A percentile compares a stretch with the other conserved stretches of the same genome.
Conservation (phyloP, 2,888 invertebrate species). For the Brachyptera putata region DNA sequence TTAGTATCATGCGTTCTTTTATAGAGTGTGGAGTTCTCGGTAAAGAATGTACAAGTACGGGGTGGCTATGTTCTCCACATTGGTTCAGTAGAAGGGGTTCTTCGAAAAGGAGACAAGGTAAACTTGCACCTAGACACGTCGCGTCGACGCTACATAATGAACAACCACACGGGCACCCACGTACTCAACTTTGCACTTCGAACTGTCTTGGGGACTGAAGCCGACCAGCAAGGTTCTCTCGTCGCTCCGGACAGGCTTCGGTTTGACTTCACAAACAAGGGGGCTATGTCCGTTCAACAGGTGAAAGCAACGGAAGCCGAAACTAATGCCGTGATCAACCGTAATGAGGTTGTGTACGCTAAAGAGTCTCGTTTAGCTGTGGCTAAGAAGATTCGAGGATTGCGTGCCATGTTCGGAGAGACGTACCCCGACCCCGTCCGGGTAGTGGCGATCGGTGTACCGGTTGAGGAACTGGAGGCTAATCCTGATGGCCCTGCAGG, state of each 20-base stretch:
- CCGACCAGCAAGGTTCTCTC: constrained; percentile 94
- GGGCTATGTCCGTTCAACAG: constrained; percentile 83
- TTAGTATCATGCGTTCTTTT: constrained; percentile 13
- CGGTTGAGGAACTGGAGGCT: constrained; percentile 81
- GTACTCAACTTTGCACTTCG: constrained; percentile 91
- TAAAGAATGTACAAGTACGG: constrained; percentile 89
- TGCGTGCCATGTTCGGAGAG: constrained; percentile 98
- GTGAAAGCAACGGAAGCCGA: constrained; percentile 80
- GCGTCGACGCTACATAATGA: constrained; percentile 91
- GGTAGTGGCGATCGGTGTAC: constrained; percentile 89
- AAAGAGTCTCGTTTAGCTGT: constrained; percentile 76
- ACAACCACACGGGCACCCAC: constrained; percentile 98
- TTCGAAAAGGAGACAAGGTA: constrained; percentile 82
- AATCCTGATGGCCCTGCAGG: constrained; percentile 80
- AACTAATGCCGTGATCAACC: constrained; percentile 69
- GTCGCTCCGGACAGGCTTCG: constrained; percentile 95
- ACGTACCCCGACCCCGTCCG: constrained; percentile 96
- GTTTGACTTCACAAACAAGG: constrained; percentile 94
- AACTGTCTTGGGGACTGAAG: constrained; percentile 82
- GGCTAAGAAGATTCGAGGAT: constrained; percentile 87
- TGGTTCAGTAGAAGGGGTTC: constrained; percentile 74
- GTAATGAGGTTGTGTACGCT: constrained; percentile 79
- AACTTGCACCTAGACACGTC: constrained; percentile 76
- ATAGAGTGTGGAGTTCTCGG: constrained; percentile 77
- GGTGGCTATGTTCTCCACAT: constrained; percentile 95